Evolutionary conservation across 2,888 invertebrate species (phyloP).

Genomic region (Meiosimyza platycephala): DNA sequence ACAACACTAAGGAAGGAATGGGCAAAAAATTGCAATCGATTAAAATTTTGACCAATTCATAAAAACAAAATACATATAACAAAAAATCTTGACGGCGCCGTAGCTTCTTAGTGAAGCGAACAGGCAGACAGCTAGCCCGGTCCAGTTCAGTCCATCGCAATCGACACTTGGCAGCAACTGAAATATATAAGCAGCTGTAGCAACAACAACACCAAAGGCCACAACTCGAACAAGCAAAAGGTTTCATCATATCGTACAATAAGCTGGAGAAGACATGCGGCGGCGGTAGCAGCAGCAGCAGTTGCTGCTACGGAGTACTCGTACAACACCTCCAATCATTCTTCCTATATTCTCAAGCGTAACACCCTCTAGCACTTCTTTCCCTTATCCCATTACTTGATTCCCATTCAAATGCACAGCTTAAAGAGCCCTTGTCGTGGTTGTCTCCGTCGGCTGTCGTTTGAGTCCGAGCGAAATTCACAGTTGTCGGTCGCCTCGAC

Average conservation of each 20-base stretch:
- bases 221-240: neutral
- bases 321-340: neutral
- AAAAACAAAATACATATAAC: neutral
- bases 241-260: too few relatives aligned
- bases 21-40: conserved; percentile 26
- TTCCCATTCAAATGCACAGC: conserved; percentile 11
- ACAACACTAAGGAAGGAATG: neutral
- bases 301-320: neutral
- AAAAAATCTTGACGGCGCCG: neutral
- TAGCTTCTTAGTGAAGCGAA: neutral
- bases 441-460: conserved; percentile 26
- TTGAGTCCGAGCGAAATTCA: conserved; percentile 10
- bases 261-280: conserved; percentile 41
- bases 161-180: neutral
- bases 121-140: neutral
- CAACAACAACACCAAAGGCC: conserved; percentile 27
- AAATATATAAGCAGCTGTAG: conserved; percentile 32
- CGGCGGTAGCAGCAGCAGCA: conserved; percentile 19
- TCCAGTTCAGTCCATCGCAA: conserved; percentile 30
- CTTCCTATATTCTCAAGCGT: too few relatives aligned
- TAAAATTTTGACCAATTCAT: conserved; percentile 15
- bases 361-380: neutral
- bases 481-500: neutral
- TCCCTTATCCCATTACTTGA: neutral
- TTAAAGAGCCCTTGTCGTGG: conserved; percentile 29